Percentiles rank a stretch among this genome's conserved stretches.
Evolutionary conservation across 2,113 vertebrate species (phyloP).

Genomic region (Xenus cinereus): DNA sequence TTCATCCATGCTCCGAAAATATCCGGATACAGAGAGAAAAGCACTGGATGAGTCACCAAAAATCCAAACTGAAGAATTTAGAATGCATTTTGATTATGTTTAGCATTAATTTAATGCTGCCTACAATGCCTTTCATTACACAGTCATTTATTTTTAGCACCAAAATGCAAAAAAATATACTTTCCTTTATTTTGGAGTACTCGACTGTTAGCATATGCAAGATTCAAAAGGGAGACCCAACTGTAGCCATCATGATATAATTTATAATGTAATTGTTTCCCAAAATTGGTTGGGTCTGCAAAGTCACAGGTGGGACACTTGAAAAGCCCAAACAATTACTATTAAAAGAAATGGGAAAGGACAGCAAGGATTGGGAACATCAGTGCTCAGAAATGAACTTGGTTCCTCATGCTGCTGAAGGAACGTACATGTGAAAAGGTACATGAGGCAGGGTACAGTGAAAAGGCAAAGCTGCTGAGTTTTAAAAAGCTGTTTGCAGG

Average conservation of each 20-base stretch:
- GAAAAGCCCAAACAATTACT: not conserved
- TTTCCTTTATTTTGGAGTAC: not conserved
- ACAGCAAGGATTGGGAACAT: not conserved
- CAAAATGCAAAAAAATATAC: not conserved
- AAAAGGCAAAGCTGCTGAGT: conserved; percentile 21
- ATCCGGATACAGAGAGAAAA: not conserved
- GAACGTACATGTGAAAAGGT: too few relatives aligned
- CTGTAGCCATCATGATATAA: not conserved
- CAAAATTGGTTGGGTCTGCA: not conserved
- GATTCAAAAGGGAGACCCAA: not conserved
- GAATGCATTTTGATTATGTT: conserved; percentile 4
- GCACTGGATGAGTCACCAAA: conserved; percentile 15
- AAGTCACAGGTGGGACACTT: not conserved
- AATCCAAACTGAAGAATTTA: not conserved
- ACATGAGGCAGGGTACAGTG: not conserved
- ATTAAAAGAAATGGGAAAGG: not conserved
- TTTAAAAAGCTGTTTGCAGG: conserved; percentile 11
- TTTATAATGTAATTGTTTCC: not conserved
- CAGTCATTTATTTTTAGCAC: not conserved
- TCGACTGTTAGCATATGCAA: not conserved
- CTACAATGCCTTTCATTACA: not conserved
- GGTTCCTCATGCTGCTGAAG: not conserved
- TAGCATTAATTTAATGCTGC: conserved; percentile 8
- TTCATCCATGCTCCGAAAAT: conserved; percentile 34
- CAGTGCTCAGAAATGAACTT: not conserved